Evolutionary conservation across 2,113 vertebrate genomes (phyloP), one percentile per base, ranked within the genome.

Genomic region (Colossoma macropomum): DNA sequence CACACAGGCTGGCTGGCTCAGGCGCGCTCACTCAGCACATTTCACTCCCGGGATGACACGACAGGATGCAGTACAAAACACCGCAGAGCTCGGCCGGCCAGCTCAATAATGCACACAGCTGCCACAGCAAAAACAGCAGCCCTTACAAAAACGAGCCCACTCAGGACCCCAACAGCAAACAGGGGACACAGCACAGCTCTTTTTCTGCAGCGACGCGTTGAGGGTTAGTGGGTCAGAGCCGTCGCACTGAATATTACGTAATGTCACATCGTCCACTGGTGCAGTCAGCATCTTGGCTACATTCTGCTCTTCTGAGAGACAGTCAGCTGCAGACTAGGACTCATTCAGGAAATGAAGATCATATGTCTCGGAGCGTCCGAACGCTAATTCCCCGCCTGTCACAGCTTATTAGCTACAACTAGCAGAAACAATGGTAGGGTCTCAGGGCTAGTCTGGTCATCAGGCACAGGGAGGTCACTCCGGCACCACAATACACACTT

Each of bases 311-410:
- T 77, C 1, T 38, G 4, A 66, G 4, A 27, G 32, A 48, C 23
- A 59, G 11, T 63, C 82, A 80, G 74, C 59, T 74, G 76, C 56
- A 76, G 59, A 25, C 34, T 80, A 32, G 19, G 65, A 52, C 21
- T 28, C 65, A 77, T 71, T 50, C 72, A 68, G 86, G 70, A 89
- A 76, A 81, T 79, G 63, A 84, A 81, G 71, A 85, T 88, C 86
- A 86, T 78, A 76, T 86, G 85, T 83, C 70, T 75, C n/a, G 54
- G 75, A 76, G 59, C 21, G 16, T 80, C 32, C 50, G 41, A 77
- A 71, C 21, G 41, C 75, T 84, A 85, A 85, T 81, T 88, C 76
- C 77, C 72, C 65, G 56, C 30, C 38, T n/a, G 60, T 89, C 79
- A 88, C 85, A 88, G 88, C 38, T 69, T 73, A 84, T 82, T 77